Evolutionary conservation across 2,113 vertebrate genomes (phyloP).

Genomic region (Corvus hawaiiensis): DNA sequence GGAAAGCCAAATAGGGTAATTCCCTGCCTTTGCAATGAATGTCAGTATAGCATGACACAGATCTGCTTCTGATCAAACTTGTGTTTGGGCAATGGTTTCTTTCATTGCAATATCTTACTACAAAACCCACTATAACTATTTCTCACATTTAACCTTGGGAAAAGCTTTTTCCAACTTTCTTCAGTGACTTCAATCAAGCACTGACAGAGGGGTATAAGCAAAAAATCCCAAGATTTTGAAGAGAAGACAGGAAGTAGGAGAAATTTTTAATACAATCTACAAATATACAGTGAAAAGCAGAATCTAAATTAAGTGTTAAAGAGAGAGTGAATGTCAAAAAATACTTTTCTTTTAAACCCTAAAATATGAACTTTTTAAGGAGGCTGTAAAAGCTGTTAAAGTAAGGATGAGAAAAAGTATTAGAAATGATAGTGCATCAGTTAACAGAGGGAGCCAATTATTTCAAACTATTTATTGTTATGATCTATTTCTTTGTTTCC

Average conservation of each 20-base stretch:
- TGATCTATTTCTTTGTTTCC: not conserved
- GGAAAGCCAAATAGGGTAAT: not conserved
- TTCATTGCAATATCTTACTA: not conserved
- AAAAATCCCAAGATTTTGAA: not conserved
- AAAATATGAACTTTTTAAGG: not conserved
- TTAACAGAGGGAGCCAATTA: not conserved
- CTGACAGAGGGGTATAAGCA: not conserved
- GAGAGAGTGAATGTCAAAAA: not conserved
- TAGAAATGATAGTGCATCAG: not conserved
- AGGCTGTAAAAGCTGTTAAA: not conserved
- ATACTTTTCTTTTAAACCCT: not conserved
- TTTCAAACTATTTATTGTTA: not conserved
- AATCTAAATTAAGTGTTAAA: not conserved
- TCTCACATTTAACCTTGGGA: not conserved
- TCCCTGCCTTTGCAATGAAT: not conserved
- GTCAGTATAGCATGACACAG: not conserved
- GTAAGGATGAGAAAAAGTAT: not conserved
- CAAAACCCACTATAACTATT: not conserved
- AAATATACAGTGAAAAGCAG: not conserved
- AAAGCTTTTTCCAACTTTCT: not conserved
- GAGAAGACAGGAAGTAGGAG: not conserved
- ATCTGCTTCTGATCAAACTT: not conserved
- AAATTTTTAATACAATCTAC: not conserved
- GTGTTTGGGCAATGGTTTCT: not conserved
- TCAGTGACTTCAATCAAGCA: not conserved